Conservation (phyloP, 2,888 invertebrate species). For the Beris morrisii region DNA sequence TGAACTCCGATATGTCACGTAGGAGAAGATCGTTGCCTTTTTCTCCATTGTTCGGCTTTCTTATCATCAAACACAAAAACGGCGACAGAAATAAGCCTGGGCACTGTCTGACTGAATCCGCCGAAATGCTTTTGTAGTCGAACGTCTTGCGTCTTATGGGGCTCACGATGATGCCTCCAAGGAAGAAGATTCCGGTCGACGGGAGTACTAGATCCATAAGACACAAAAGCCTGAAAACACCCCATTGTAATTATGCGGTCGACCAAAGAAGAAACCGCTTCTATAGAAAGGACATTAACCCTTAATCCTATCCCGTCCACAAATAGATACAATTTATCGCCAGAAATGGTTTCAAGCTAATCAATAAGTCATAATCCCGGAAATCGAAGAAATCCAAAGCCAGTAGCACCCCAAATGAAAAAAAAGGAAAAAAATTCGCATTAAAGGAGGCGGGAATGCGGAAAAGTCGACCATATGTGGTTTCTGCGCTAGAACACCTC, state of each 20-base stretch:
- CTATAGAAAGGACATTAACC: conserved; percentile 34
- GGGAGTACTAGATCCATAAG: neutral
- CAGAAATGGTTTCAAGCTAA: conserved; percentile 28
- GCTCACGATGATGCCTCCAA: neutral
- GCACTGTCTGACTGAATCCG: neutral
- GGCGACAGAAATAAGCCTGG: conserved; percentile 12
- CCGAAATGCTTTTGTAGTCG: conserved; percentile 19
- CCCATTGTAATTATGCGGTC: neutral
- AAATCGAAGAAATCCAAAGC: conserved; percentile 36
- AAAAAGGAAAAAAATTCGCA: conserved; percentile 16
- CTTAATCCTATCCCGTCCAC: conserved; percentile 29
- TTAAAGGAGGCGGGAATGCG: conserved; percentile 34
- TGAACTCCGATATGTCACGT: conserved; percentile 43
- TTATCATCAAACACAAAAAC: conserved; percentile 23
- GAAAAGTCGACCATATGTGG: conserved; percentile 38
- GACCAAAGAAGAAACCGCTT: too few species aligned
- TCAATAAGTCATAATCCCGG: conserved; percentile 38
- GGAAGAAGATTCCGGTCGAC: conserved; percentile 4
- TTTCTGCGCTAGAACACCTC: conserved; percentile 32
- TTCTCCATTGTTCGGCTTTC: conserved; percentile 12
- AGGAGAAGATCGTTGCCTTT: conserved; percentile 24
- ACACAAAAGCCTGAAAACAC: conserved; percentile 7
- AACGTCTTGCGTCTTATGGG: conserved; percentile 6
- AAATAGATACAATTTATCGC: conserved; percentile 10
- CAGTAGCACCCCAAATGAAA: neutral